Base-by-base conservation (phyloP, 2,888 invertebrate genomes). In the Prosapia bicincta region DNA sequence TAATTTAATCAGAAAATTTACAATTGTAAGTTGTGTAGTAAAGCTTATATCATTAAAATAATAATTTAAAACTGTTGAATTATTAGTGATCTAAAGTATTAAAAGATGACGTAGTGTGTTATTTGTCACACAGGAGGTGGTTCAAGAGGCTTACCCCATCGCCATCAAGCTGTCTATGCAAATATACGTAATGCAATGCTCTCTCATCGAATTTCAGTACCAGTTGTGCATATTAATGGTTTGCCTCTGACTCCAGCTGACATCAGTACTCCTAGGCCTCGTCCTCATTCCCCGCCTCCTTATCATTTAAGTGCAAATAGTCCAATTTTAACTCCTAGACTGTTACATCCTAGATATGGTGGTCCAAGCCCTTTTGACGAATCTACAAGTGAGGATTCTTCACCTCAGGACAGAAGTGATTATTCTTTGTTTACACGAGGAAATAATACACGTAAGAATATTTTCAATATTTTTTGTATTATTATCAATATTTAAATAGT, bases 201-300 rank as follows among this genome's bases (percentile, higher is more conserved):
- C 23, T 25, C 74, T 23, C 54, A 74, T 13, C 25, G 72, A 32
- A 24, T 67, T 13, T 20, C 24, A 0, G 86, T 89, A 80, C 90
- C 90, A 1, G 83, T 88, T 13, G 88, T 91, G 81, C 89, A 89
- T 80, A 88, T 91, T 32, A 90, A 90, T 79, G 90, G 91, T 80
- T 85, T 88, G n/a, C 88, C 84, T 13, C 86, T 87, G 10, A 79
- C 83, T 13, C 86, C 87, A n/a, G 78, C 76, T 9, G 74, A 77
- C 9, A 76, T 76, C 65, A 70, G 30, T 10, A 78, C 77, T 1
- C 43, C 73, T 9, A 70, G 73, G 7, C 67, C 24, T 66, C 32
- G 77, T 10, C 75, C 71, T 24, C 71, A 71, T 32, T 72, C 77
- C n/a, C 76, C 76, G 0, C 76, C 76, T 15, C 66, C 54, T 13